phyloP scores from a whole-genome alignment of 2,113 vertebrate species.

The Lycocorax pyrrhopterus region DNA sequence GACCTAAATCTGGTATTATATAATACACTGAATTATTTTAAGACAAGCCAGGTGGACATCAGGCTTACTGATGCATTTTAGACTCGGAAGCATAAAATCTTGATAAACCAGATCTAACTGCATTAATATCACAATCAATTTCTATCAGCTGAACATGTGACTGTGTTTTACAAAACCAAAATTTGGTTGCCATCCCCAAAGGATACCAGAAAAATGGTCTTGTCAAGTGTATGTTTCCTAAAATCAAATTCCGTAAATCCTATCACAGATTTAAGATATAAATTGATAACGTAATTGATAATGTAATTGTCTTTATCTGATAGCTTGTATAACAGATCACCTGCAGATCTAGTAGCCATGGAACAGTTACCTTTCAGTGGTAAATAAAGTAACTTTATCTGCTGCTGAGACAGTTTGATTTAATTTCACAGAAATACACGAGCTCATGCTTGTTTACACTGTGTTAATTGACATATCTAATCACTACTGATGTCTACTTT shows the following conservation, averaged over 20 bases:
- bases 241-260: neutral
- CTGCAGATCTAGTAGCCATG: neutral
- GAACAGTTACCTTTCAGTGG: neutral
- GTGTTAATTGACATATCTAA: neutral
- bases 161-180: neutral
- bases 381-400: neutral
- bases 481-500: neutral
- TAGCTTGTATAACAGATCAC: neutral
- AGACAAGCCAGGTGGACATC: neutral
- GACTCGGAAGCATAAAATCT: neutral
- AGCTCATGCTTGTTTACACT: neutral
- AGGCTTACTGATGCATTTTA: neutral
- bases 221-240: neutral
- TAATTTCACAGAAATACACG: neutral
- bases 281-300: neutral
- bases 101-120: neutral
- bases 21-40: neutral
- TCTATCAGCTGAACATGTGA: neutral
- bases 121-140: neutral
- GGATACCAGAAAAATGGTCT: neutral
- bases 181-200: neutral
- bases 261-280: neutral
- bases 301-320: neutral
- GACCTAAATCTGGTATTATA: neutral
- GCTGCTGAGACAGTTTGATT: neutral